A percentile compares a stretch with the other conserved stretches of the same genome.
Conservation (phyloP, 2,113 vertebrate genomes). For the Coturnix japonica region DNA sequence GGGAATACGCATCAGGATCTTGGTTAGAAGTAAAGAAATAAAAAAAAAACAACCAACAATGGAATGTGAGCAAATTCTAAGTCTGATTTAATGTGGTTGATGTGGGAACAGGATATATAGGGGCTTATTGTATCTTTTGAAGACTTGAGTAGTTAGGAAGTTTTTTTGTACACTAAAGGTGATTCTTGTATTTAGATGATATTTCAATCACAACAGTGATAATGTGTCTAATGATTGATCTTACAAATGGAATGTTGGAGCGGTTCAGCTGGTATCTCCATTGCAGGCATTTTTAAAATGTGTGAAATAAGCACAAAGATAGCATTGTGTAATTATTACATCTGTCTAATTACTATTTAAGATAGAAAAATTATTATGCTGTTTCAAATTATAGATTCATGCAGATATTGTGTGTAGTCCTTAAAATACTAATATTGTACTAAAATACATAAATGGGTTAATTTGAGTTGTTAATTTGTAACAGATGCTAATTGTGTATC, state of each 20-base stretch:
- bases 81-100: background rate
- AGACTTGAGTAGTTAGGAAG: background rate
- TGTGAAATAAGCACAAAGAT: background rate
- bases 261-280: background rate
- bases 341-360: background rate
- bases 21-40: background rate
- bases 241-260: background rate
- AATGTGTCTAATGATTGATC: background rate
- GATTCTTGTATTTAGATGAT: background rate
- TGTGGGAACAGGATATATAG: background rate
- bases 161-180: background rate
- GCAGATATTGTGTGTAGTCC: background rate
- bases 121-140: background rate
- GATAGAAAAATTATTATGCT: background rate
- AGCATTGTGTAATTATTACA: background rate
- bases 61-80: background rate
- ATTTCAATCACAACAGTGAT: background rate
- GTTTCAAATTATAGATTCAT: background rate
- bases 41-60: too few species aligned
- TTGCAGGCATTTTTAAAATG: background rate
- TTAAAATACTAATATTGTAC: background rate
- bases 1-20: background rate
- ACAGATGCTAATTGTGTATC: background rate
- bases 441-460: background rate
- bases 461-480: background rate